These are phyloP conservation scores for Berghia stephanieae DNA, from an alignment of 1,140 invertebrate species.

Conservation along the genomic window DNA sequence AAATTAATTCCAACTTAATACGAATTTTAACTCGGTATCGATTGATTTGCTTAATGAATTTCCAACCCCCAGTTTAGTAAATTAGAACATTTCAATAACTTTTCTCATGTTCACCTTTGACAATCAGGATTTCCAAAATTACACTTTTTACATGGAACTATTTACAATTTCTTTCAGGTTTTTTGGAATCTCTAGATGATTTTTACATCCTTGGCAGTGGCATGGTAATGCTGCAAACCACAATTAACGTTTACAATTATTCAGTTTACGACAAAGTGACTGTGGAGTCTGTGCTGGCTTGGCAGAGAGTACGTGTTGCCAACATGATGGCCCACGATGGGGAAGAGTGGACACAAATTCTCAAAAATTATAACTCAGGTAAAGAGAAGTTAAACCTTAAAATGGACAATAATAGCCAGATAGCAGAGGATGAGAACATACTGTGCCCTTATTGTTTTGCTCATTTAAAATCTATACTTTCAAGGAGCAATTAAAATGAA, in stretches of 20 bases:
- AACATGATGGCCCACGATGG: conserved; percentile 62
- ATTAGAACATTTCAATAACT: neutral
- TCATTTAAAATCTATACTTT: no score
- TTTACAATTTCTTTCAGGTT: conserved; percentile 45
- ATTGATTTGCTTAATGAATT: no score
- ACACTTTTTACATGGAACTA: neutral
- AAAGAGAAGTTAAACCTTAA: no score
- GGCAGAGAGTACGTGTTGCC: conserved; percentile 61
- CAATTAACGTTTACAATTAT: conserved; percentile 61
- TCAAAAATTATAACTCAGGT: conserved; percentile 61
- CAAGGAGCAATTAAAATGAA: no score
- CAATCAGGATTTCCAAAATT: neutral
- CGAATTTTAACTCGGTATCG: no score
- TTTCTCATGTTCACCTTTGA: neutral
- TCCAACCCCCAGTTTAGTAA: no score
- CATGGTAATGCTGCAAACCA: conserved; percentile 64
- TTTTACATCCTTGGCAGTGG: conserved; percentile 62
- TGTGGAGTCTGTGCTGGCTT: conserved; percentile 56
- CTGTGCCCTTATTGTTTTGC: no score
- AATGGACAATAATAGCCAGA: no score
- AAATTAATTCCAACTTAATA: no score
- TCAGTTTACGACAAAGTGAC: conserved; percentile 53
- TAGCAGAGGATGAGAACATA: no score
- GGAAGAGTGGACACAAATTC: conserved; percentile 56
- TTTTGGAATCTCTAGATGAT: conserved; percentile 64